Conservation (phyloP, 2,888 invertebrate genomes). For the Parasteatoda lunata region DNA sequence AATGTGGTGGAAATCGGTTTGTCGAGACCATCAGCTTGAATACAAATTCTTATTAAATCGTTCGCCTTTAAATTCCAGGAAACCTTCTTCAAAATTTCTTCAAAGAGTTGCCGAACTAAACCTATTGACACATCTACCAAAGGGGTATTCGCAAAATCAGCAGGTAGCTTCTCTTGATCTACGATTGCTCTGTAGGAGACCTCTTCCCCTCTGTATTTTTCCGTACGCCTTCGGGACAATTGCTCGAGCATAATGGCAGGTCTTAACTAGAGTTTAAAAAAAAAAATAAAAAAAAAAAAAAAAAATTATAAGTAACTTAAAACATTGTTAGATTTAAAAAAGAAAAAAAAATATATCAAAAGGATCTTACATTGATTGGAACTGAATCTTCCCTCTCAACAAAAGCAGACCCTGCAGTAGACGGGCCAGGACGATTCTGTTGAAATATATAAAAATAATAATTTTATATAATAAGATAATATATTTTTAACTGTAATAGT, state of each 20-base stretch:
- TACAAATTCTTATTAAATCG: background rate
- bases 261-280: background rate
- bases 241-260: background rate
- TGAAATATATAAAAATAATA: no score
- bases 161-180: background rate
- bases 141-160: background rate
- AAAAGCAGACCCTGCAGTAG: no score
- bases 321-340: no score
- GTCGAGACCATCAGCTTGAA: background rate
- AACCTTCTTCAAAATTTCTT: background rate
- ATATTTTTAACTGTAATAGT: no score
- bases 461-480: no score
- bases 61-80: background rate
- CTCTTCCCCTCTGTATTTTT: constrained; percentile 8
- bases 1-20: background rate
- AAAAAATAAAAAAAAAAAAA: no score
- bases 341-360: no score
- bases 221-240: background rate
- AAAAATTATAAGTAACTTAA: background rate
- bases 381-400: no score
- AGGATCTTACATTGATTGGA: no score
- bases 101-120: background rate
- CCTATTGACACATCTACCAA: background rate
- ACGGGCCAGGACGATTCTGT: no score
- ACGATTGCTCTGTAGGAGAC: background rate